Conservation (phyloP, 2,888 invertebrate genomes). For the Osmoderma eremita region DNA sequence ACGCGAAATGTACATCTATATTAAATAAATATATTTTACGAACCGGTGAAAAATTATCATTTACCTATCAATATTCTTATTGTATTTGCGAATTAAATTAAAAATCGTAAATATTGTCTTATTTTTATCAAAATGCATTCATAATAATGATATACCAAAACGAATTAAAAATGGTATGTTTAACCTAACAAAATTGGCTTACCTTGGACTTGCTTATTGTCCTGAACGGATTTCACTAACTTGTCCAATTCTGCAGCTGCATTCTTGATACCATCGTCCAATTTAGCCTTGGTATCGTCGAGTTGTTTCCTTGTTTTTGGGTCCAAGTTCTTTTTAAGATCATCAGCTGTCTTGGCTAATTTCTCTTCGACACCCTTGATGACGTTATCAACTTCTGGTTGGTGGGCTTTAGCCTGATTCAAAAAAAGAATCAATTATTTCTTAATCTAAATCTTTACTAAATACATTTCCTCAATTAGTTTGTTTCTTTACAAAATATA, state of each 20-base stretch:
- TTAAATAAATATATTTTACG: too few species aligned
- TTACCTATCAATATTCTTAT: too few species aligned
- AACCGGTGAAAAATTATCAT: too few species aligned
- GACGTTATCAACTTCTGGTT: conserved; percentile 54
- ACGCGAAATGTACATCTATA: too few species aligned
- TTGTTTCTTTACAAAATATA: background rate
- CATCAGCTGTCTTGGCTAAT: conserved; percentile 52
- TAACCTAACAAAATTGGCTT: conserved; percentile 46
- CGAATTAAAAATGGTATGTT: too few species aligned
- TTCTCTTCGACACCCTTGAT: conserved; percentile 56
- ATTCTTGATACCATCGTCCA: conserved; percentile 56
- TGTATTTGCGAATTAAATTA: too few species aligned
- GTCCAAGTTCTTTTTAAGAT: conserved; percentile 55
- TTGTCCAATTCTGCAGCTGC: conserved; percentile 56
- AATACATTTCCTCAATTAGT: background rate
- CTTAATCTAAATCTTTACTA: background rate
- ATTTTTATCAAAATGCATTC: too few species aligned
- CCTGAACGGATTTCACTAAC: conserved; percentile 57
- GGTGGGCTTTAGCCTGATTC: conserved; percentile 45
- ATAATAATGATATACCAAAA: too few species aligned
- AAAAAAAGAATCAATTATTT: conserved; percentile 13
- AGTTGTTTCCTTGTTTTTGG: conserved; percentile 57
- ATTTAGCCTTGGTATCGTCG: conserved; percentile 55
- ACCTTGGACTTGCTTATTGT: conserved; percentile 54
- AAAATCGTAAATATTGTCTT: too few species aligned